A percentile compares a stretch with the other conserved stretches of the same genome.
Conservation (phyloP, 2,888 invertebrate genomes). For the Drosophila setosimentum region DNA sequence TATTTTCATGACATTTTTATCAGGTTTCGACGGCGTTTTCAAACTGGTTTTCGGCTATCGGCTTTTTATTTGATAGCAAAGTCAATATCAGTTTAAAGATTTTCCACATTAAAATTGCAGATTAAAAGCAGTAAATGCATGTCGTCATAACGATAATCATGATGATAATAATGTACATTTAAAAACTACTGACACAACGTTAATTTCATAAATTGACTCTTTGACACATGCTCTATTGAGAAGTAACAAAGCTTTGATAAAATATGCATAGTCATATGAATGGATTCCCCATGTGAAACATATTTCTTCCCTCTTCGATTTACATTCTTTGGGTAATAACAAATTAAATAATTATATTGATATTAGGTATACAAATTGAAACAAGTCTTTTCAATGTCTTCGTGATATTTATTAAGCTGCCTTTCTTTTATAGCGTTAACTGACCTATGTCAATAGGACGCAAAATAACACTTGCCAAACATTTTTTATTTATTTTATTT, state of each 20-base stretch:
- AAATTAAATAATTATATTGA: not conserved
- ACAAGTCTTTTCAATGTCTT: not conserved
- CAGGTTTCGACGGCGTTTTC: slow-evolving; percentile 25
- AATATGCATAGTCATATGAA: not conserved
- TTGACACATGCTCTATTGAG: not conserved
- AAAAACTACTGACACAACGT: not conserved
- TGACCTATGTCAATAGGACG: slow-evolving; percentile 1
- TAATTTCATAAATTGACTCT: not conserved
- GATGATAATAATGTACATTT: not conserved
- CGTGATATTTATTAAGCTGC: not conserved
- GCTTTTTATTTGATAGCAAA: slow-evolving; percentile 34
- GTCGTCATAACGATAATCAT: not conserved
- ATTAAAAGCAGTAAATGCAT: not conserved
- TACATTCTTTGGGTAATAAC: not conserved
- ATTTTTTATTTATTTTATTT: not conserved
- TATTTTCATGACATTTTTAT: slow-evolving; percentile 22
- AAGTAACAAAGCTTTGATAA: not conserved
- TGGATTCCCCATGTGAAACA: not conserved
- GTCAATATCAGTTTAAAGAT: slow-evolving; percentile 53
- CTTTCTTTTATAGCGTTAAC: slow-evolving; percentile 1
- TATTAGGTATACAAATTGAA: not conserved
- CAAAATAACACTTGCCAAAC: not conserved
- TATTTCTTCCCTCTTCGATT: not conserved
- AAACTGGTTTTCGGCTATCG: slow-evolving; percentile 54
- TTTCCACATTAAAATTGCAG: too few relatives aligned